Evolutionary conservation across 2,888 invertebrate species (phyloP), one percentile per base, ranked within the genome.

Genomic region (Tenthredo amoena): DNA sequence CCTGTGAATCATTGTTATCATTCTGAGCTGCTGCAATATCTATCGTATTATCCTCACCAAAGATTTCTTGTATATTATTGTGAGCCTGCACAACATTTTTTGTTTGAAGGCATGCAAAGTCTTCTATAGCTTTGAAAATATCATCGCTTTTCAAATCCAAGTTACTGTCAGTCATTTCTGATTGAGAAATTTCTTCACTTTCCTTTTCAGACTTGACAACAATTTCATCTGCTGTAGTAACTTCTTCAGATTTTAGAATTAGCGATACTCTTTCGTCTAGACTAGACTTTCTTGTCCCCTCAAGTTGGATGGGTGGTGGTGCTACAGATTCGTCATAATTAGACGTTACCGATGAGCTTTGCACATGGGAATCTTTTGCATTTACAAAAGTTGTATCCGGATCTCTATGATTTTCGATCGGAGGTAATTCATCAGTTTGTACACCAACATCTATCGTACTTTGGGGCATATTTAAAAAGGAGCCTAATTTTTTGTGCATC

Each of bases 1-100:
- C 92, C 83, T 90, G 91, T 2, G 92, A 91, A 84, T 88, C 89
- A 2, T 92, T 90, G 34, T 90, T 89, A 0, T 90, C 88, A 43
- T 89, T 88, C 55, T 83, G 84, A n/a, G 43, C 55, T 31, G 82
- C 31, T 34, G 84, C 76, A 47, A 74, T 74, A 55, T 84, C 62
- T 15, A 72, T 34, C 18, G 83, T 83, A n/a, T 88, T 85, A 34
- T 86, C 85, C 3, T 71, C 85, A 0, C 87, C 88, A 76, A 87
- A 87, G 43, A 88, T 87, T 21, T 87, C 86, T 31, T 85, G 84
- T 55, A 87, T 81, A 21, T 87, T 87, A 62, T 86, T 84, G 47
- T 86, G 84, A 26, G 86, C 84, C 31, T 65, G 40, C 18, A 9
- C 77, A 81, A 68, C 7, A 9, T 43, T 43, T 31, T 50, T 43